Evolutionary conservation across 2,113 vertebrate genomes (phyloP).

Genomic region (Martes martes): DNA sequence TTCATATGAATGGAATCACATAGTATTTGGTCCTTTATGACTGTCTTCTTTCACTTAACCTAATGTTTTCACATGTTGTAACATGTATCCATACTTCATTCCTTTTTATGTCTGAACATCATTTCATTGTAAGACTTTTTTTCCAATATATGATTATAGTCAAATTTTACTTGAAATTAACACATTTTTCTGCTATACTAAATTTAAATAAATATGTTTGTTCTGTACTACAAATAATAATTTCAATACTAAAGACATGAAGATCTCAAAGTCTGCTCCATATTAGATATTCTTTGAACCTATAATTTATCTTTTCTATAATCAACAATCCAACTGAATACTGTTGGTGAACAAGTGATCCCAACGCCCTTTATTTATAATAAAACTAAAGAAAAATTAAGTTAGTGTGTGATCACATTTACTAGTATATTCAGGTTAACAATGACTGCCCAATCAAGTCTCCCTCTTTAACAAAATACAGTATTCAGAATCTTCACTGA

Average conservation of each 20-base stretch:
- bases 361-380: background rate
- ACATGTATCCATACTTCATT: background rate
- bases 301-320: background rate
- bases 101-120: background rate
- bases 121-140: background rate
- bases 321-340: background rate
- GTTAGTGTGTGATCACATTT: background rate
- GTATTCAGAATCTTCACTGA: background rate
- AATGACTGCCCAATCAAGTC: background rate
- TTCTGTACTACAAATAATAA: background rate
- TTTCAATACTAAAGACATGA: background rate
- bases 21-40: background rate
- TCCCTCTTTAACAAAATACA: background rate
- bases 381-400: background rate
- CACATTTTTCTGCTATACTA: background rate
- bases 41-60: background rate
- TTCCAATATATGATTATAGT: background rate
- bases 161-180: conserved; percentile 6
- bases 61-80: background rate
- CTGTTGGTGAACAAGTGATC: background rate
- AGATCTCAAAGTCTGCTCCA: background rate
- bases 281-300: background rate
- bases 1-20: background rate
- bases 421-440: background rate
- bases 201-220: background rate